phyloP scores from a whole-genome alignment of 2,113 vertebrate genomes.

The Trichechus manatus region DNA sequence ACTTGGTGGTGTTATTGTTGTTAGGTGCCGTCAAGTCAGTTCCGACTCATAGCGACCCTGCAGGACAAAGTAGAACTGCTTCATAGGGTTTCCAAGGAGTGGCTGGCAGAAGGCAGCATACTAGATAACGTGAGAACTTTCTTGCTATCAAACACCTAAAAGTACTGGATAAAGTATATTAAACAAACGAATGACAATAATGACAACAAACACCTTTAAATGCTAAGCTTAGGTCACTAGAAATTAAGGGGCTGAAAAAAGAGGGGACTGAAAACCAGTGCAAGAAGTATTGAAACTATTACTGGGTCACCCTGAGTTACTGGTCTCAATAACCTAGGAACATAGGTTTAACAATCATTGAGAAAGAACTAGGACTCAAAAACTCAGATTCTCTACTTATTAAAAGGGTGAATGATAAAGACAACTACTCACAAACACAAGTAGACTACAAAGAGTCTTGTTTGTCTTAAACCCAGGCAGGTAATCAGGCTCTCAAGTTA shows the following conservation, averaged over 20 bases:
- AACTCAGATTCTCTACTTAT: neutral
- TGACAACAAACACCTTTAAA: neutral
- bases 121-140: conserved; percentile 46
- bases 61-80: too few relatives aligned
- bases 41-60: too few relatives aligned
- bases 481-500: neutral
- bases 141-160: conserved; percentile 11
- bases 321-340: neutral
- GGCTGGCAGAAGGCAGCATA: too few relatives aligned
- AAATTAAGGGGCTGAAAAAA: conserved; percentile 2
- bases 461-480: neutral
- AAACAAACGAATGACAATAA: neutral
- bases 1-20: too few relatives aligned
- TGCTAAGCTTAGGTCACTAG: conserved; percentile 7
- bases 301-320: neutral
- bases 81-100: too few relatives aligned
- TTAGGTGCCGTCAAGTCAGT: too few relatives aligned
- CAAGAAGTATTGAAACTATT: neutral
- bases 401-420: neutral
- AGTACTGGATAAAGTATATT: conserved; percentile 37
- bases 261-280: conserved; percentile 29
- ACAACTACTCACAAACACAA: neutral
- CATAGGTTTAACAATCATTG: conserved; percentile 19
- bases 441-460: neutral
- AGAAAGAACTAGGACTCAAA: neutral